Percentiles rank a stretch among this genome's conserved stretches.
phyloP scores from a whole-genome alignment of 2,113 vertebrate genomes.

The Oncorhynchus clarkii region DNA sequence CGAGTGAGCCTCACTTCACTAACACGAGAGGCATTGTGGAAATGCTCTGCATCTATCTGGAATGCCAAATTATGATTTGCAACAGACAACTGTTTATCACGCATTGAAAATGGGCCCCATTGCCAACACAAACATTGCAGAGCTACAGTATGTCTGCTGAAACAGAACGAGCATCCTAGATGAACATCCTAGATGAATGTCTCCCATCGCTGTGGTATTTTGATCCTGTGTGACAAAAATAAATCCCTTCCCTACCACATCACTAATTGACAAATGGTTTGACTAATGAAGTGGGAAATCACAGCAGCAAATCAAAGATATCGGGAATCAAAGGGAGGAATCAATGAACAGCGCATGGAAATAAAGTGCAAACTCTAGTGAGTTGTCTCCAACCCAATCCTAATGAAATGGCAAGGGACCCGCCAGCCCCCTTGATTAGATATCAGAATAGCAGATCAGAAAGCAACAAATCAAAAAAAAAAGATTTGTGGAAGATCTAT shows the following conservation, averaged over 20 bases:
- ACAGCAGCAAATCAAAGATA: constrained; percentile 28
- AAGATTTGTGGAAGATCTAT: neutral
- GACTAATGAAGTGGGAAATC: constrained; percentile 37
- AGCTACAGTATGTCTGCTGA: too few relatives aligned
- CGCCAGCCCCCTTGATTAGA: constrained; percentile 21
- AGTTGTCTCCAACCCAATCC: constrained; percentile 2
- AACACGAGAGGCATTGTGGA: too few relatives aligned
- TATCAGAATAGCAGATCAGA: constrained; percentile 1
- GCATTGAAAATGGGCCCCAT: too few relatives aligned
- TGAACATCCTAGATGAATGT: too few relatives aligned
- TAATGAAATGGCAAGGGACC: constrained; percentile 34
- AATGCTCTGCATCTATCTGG: too few relatives aligned
- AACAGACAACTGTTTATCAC: too few relatives aligned
- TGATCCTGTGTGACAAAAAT: neutral
- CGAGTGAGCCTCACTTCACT: too few relatives aligned
- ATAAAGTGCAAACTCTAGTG: constrained; percentile 3
- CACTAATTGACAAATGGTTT: constrained; percentile 33
- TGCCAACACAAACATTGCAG: too few relatives aligned
- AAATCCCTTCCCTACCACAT: constrained; percentile 10
- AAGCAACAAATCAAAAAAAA: constrained; percentile 16
- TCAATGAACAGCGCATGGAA: neutral
- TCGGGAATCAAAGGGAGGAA: constrained; percentile 26
- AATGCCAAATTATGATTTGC: too few relatives aligned
- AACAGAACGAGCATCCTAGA: too few relatives aligned
- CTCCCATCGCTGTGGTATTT: neutral